Base-by-base conservation (phyloP, 2,113 vertebrate genomes). In the Nothobranchius furzeri region DNA sequence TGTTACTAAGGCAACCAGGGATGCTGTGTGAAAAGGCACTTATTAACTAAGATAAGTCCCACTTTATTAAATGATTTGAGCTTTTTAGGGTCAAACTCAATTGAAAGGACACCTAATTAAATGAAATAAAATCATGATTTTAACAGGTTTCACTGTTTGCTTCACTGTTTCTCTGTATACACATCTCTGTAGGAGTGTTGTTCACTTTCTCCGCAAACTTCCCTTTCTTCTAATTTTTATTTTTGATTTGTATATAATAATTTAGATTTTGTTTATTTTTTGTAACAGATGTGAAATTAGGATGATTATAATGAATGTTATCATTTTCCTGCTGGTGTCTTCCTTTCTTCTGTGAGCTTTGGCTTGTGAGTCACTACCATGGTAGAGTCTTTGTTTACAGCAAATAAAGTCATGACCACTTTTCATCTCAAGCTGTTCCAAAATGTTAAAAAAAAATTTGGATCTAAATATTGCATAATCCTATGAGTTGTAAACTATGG, bases 391-490 rank as follows among this genome's bases (percentile, higher is more conserved):
- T 74, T 72, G 71, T 79, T 78, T 82, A 73, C 71, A 62, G 60
- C 12, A 14, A 78, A 75, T 67, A 76, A 72, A 69, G 63, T 68
- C 64, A n/a, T 52, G 42, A 72, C 66, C 70, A 68, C 76, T 50
- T 67, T 9, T 46, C 63, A 60, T 80, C 51, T 64, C 30, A 82
- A 76, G 85, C 74, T 78, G 73, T 86, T 82, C 70, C 71, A 84
- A 86, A 83, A 35, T 75, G 78, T 11, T n/a, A n/a, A n/a, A 12
- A 1, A 36, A 30, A 50, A 63, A 87, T 65, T 77, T 81, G 9
- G 24, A 76, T 64, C 50, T 74, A 37, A 15, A 66, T 57, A 67
- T 69, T 57, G 54, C 56, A 78, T 66, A 71, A 72, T 71, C 53
- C 30, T 75, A 69, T 79, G 70, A 81, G 50, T 75, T 79, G 57